phyloP scores from a whole-genome alignment of 2,113 vertebrate species.

The Peromyscus maniculatus region DNA sequence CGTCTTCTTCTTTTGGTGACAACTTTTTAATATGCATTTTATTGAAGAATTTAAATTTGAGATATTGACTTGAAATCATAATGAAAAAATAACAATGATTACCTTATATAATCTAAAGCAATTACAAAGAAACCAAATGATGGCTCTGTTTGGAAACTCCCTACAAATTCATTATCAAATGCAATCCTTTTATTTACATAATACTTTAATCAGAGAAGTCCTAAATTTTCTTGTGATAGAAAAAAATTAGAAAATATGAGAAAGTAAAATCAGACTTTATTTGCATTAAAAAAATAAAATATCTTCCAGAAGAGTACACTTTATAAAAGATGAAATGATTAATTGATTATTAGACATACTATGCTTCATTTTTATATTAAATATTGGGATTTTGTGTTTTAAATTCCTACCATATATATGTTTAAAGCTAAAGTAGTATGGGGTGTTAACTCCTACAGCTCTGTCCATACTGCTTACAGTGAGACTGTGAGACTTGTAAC shows the following conservation, averaged over 20 bases:
- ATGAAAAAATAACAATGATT: slow-evolving; percentile 18
- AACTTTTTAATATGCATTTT: slow-evolving; percentile 64
- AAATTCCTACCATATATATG: background rate
- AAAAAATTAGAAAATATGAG: slow-evolving; percentile 46
- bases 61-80: slow-evolving; percentile 63
- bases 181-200: background rate
- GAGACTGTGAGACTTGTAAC: background rate
- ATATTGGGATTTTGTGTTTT: background rate
- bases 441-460: background rate
- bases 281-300: background rate
- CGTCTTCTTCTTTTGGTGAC: slow-evolving; percentile 56
- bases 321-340: background rate
- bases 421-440: background rate
- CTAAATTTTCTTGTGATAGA: background rate
- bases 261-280: background rate
- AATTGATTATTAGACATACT: background rate
- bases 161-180: slow-evolving; percentile 58
- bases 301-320: background rate
- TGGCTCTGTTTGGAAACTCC: slow-evolving; percentile 40
- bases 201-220: background rate
- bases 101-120: slow-evolving; percentile 58
- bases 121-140: slow-evolving; percentile 64
- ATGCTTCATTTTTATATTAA: background rate
- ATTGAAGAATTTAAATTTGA: slow-evolving; percentile 61
- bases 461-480: rapidly evolving